A percentile compares a stretch with the other conserved stretches of the same genome.
Conservation (phyloP, 2,797 vertebrate genomes). For the Synanceia verrucosa region DNA sequence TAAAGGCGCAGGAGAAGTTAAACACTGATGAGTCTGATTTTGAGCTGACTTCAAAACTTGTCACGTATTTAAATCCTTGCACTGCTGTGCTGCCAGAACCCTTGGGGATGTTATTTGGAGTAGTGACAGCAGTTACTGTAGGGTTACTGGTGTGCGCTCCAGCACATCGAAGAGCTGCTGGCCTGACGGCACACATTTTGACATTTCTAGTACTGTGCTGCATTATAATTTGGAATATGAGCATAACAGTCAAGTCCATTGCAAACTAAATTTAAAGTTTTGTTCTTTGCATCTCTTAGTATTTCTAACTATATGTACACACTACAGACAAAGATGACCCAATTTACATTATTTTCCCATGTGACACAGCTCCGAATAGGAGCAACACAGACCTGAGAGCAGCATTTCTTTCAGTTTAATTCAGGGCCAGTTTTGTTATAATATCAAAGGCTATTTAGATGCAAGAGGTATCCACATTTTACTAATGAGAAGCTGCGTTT, state of each 20-base stretch:
- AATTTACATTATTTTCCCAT: conserved; percentile 1
- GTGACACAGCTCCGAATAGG: conserved; percentile 31
- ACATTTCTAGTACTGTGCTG: conserved; percentile 55
- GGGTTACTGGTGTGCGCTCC: conserved; percentile 34
- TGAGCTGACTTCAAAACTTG: conserved; percentile 27
- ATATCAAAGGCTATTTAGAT: background rate
- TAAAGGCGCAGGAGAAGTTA: background rate
- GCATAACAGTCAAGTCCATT: conserved; percentile 11
- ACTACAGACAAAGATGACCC: conserved; percentile 11
- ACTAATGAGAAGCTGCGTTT: too few relatives aligned
- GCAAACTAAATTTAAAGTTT: conserved; percentile 37
- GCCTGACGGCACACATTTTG: conserved; percentile 60
- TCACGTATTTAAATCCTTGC: conserved; percentile 51
- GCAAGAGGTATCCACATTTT: background rate
- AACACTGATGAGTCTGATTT: conserved; percentile 14
- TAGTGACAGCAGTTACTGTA: conserved; percentile 42
- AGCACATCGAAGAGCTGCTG: conserved; percentile 32
- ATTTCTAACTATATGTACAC: background rate
- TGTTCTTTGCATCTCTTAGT: conserved; percentile 9
- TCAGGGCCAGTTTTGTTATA: background rate
- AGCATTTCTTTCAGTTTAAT: conserved; percentile 4
- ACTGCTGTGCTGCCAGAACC: conserved; percentile 21
- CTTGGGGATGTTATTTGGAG: conserved; percentile 39
- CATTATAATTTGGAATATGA: conserved; percentile 53
- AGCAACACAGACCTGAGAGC: conserved; percentile 20